These are phyloP conservation scores for Chrysotoxum bicinctum DNA, from an alignment of 2,888 invertebrate genomes.

Conservation along the genomic window DNA sequence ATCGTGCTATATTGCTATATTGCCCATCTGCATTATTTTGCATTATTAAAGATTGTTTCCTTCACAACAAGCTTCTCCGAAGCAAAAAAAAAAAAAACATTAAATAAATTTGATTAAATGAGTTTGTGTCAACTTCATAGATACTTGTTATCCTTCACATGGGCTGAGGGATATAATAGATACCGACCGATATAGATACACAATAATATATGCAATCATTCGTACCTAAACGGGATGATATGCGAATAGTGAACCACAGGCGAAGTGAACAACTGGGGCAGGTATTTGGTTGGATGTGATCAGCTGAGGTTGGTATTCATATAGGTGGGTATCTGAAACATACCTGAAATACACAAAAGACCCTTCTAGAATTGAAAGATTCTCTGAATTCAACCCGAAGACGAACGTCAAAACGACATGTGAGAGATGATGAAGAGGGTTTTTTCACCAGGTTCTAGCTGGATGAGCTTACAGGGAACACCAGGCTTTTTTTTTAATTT, in stretches of 20 bases:
- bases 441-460: slow-evolving; percentile 27
- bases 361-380: slow-evolving; percentile 31
- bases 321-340: neutral
- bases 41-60: slow-evolving; percentile 65
- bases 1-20: slow-evolving; percentile 47
- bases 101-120: slow-evolving; percentile 33
- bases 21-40: slow-evolving; percentile 70
- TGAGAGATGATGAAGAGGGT: slow-evolving; percentile 44
- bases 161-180: slow-evolving; percentile 3
- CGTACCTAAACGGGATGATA: slow-evolving; percentile 51
- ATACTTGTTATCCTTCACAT: slow-evolving; percentile 58
- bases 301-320: slow-evolving; percentile 33
- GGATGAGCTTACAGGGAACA: slow-evolving; percentile 44
- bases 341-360: slow-evolving; percentile 33
- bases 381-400: slow-evolving; percentile 24
- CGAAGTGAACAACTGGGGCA: slow-evolving; percentile 60
- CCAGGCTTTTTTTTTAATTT: slow-evolving; percentile 24
- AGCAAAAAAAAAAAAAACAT: neutral
- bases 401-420: slow-evolving; percentile 28
- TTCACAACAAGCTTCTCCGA: slow-evolving; percentile 57
- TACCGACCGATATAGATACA: neutral
- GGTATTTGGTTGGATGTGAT: slow-evolving; percentile 25
- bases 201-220: neutral
- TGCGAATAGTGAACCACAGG: slow-evolving; percentile 5
- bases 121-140: slow-evolving; percentile 47